A percentile compares a stretch with the other conserved stretches of the same genome.
phyloP scores from a whole-genome alignment of 2,888 invertebrate species.

The Buathra laborator region DNA sequence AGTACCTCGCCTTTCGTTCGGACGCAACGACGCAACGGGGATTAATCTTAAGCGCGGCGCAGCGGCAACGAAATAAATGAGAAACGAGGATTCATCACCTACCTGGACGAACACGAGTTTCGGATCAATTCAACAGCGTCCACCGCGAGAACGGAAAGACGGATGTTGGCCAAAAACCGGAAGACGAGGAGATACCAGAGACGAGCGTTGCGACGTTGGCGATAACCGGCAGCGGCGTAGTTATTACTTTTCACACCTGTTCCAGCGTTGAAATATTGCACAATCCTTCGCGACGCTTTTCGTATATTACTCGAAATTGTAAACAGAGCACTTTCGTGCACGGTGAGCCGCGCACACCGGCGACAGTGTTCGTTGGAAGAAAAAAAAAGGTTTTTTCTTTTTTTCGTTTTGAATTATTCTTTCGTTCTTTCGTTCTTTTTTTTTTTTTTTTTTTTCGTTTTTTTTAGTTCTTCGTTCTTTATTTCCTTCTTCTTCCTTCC shows the following conservation, averaged over 20 bases:
- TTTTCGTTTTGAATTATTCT: not conserved
- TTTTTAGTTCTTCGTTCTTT: constrained; percentile 22
- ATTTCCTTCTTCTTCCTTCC: constrained; percentile 36
- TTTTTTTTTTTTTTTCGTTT: not conserved
- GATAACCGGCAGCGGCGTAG: constrained; percentile 19
- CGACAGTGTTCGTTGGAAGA: constrained; percentile 1
- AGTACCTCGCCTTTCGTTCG: not conserved
- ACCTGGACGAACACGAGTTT: constrained; percentile 11
- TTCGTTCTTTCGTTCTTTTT: not conserved
- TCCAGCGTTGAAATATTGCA: not conserved
- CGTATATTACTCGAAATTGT: constrained; percentile 17
- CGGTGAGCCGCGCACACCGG: constrained; percentile 44
- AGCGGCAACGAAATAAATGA: not conserved
- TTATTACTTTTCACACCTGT: constrained; percentile 30
- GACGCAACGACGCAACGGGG: not conserved
- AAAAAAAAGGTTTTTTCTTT: not conserved
- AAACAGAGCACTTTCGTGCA: constrained; percentile 32
- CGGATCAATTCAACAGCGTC: not conserved
- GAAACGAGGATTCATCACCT: constrained; percentile 1
- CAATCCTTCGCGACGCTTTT: not conserved
- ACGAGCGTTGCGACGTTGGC: constrained; percentile 1
- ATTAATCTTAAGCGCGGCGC: not conserved
- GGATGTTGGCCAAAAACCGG: not conserved
- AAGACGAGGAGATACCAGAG: not conserved
- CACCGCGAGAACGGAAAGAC: not conserved